Evolutionary conservation across 2,113 vertebrate genomes (phyloP).

Genomic region (Acrocephalus arundinaceus): DNA sequence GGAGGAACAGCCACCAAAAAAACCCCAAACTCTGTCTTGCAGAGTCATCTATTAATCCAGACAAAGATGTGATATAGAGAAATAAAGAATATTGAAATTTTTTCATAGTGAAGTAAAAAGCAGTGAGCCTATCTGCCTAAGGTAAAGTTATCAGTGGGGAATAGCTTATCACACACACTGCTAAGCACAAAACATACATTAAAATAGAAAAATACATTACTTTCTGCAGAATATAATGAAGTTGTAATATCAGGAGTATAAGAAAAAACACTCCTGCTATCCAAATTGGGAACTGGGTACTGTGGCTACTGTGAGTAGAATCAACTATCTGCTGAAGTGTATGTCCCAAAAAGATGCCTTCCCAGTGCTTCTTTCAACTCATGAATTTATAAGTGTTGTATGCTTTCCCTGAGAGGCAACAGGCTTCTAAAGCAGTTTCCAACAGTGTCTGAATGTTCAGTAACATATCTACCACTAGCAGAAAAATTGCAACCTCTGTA

Average conservation of each 20-base stretch:
- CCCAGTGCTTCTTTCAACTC: background rate
- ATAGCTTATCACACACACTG: background rate
- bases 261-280: background rate
- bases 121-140: background rate
- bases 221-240: background rate
- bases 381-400: background rate
- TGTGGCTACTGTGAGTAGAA: background rate
- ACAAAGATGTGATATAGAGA: background rate
- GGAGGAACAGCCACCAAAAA: background rate
- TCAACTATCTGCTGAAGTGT: background rate
- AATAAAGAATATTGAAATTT: background rate
- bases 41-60: background rate
- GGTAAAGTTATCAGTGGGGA: background rate
- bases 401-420: background rate
- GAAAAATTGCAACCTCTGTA: background rate
- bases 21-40: accelerated
- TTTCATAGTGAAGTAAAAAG: background rate
- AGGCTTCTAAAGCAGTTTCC: background rate
- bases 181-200: background rate
- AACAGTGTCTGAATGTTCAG: background rate
- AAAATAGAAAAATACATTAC: background rate
- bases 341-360: background rate
- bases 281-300: background rate
- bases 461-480: background rate
- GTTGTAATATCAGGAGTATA: background rate